Evolutionary conservation across 2,797 vertebrate genomes (phyloP), one percentile per base, ranked within the genome.

Genomic region (Lindbergichthys nudifrons): DNA sequence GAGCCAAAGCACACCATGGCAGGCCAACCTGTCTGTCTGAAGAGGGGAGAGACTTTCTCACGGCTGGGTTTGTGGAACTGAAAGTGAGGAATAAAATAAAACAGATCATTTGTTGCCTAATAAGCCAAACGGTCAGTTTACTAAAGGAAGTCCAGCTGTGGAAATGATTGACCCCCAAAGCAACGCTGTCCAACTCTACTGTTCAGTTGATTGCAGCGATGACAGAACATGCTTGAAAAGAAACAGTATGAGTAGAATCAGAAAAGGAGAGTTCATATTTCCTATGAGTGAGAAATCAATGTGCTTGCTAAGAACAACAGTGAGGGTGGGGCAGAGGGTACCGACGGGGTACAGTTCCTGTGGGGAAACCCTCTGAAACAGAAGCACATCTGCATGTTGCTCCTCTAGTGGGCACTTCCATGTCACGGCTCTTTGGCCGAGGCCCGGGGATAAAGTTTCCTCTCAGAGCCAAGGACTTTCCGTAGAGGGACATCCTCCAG

Each of bases 391-490:
- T 92, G 91, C 73, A 73, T 57, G 84, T 60, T 85, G 81, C 87
- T 92, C 81, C 74, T 87, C 83, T 75, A 58, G 79, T 82, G 84
- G 87, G 80, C 80, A 89, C 90, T 90, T 92, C 89, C 90, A 89
- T 89, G 89, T 93, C 89, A 89, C 23, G 73, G 88, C 89, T 92
- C 85, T 81, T 74, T 79, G 80, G 86, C 77, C 82, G 19, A 65
- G 70, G 76, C 79, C 83, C 70, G 47, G 46, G 80, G 82, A 81
- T 73, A 75, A 92, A 83, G 84, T 86, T 93, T 95, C 94, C 94
- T 92, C 85, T 79, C 86, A 75, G 79, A 92, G 81, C 86, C 93
- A 93, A 94, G 88, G 90, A 93, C 93, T 93, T 94, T 91, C 93
- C 90, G 52, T 86, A 79, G 70, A 66, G 87, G 90, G 82, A 92